Conservation (phyloP, 1,140 invertebrate genomes). For the Teleogryllus occipitalis region DNA sequence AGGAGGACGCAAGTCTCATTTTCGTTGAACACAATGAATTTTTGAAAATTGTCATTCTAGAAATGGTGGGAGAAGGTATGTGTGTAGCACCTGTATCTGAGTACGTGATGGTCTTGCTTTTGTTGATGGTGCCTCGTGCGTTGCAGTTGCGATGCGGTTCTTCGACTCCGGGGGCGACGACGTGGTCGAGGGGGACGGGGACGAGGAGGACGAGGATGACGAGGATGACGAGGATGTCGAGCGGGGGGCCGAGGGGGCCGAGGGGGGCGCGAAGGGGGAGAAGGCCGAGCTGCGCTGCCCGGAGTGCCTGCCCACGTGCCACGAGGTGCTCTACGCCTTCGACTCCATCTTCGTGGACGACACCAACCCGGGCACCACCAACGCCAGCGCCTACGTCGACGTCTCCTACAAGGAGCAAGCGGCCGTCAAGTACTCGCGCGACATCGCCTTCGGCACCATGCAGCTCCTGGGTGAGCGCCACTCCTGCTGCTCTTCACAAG, state of each 20-base stretch:
- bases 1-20: too few species aligned
- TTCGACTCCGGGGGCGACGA: background rate
- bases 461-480: slow-evolving; percentile 24
- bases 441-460: slow-evolving; percentile 25
- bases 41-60: too few species aligned
- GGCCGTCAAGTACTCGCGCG: slow-evolving; percentile 25
- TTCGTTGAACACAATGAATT: too few species aligned
- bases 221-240: too few species aligned
- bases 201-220: background rate
- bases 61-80: too few species aligned
- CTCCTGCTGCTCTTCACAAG: too few species aligned
- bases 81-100: too few species aligned
- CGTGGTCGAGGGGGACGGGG: background rate
- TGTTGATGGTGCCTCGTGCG: too few species aligned
- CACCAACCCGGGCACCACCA: background rate
- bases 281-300: slow-evolving; percentile 21
- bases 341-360: slow-evolving; percentile 21
- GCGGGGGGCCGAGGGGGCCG: background rate
- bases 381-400: slow-evolving; percentile 24
- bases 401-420: slow-evolving; percentile 25
- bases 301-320: slow-evolving; percentile 26
- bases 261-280: background rate
- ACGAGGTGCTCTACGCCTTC: slow-evolving; percentile 26
- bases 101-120: too few species aligned
- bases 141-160: background rate